phyloP scores from a whole-genome alignment of 2,888 invertebrate genomes.

The Ptychoptera albimana region DNA sequence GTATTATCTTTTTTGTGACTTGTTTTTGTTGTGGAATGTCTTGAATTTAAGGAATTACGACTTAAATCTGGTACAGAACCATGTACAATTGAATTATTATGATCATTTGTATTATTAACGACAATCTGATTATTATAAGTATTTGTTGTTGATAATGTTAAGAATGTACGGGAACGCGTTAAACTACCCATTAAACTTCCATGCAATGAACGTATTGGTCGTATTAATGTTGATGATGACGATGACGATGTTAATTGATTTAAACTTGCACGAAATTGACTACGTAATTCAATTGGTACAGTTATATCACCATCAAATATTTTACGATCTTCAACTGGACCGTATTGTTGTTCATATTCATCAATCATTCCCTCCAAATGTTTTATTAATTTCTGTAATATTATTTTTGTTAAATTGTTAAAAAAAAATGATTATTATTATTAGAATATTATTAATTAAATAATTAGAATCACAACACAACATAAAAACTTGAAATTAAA shows the following conservation, averaged over 20 bases:
- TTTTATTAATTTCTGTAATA: constrained; percentile 44
- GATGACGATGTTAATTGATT: background rate
- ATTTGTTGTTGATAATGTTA: constrained; percentile 23
- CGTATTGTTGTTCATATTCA: constrained; percentile 18
- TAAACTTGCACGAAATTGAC: constrained; percentile 4
- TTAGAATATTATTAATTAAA: too few relatives aligned
- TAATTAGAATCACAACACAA: too few relatives aligned
- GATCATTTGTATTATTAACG: background rate
- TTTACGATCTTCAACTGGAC: constrained; percentile 18
- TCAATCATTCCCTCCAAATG: constrained; percentile 29
- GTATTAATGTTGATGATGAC: constrained; percentile 9
- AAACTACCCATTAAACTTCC: constrained; percentile 36
- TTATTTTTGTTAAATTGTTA: too few relatives aligned
- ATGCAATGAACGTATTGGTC: constrained; percentile 16
- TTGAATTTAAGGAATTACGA: constrained; percentile 27
- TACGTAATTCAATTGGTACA: constrained; percentile 23
- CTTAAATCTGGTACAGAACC: constrained; percentile 29
- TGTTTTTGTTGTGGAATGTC: constrained; percentile 11
- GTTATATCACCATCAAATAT: constrained; percentile 23
- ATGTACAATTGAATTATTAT: constrained; percentile 18
- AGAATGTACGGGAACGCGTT: constrained; percentile 38
- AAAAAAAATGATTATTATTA: too few relatives aligned
- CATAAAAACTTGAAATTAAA: too few relatives aligned
- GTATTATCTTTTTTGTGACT: background rate
- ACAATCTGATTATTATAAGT: background rate